Evolutionary conservation across 2,888 invertebrate genomes (phyloP).

Genomic region (Lasioglossum morio): DNA sequence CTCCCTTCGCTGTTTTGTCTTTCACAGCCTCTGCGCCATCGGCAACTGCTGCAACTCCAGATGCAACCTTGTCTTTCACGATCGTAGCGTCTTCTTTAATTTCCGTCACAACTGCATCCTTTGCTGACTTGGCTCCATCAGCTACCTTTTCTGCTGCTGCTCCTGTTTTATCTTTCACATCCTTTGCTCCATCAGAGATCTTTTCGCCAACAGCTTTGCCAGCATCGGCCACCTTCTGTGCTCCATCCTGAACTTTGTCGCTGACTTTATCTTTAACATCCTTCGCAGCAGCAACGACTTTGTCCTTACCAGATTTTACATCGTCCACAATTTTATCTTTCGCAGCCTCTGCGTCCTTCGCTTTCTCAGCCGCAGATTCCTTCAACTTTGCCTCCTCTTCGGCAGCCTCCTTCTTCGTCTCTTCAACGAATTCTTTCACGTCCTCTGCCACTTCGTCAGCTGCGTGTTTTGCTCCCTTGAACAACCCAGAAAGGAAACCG

Average conservation of each 20-base stretch:
- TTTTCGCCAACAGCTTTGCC: constrained; percentile 2
- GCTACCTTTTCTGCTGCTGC: not conserved
- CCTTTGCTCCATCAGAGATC: not conserved
- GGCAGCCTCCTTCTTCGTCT: constrained; percentile 81
- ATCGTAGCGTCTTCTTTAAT: constrained; percentile 70
- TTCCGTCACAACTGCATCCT: constrained; percentile 66
- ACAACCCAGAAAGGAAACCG: constrained; percentile 71
- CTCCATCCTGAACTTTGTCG: constrained; percentile 10
- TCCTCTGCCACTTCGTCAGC: constrained; percentile 70
- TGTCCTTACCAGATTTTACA: constrained; percentile 57
- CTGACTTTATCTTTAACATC: constrained; percentile 40
- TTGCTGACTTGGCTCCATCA: constrained; percentile 71
- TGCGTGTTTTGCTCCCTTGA: constrained; percentile 69
- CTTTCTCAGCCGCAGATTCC: constrained; percentile 51
- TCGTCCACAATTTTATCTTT: constrained; percentile 52
- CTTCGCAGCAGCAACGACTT: constrained; percentile 37
- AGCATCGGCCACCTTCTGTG: not conserved
- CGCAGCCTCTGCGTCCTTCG: constrained; percentile 41
- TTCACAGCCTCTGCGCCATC: constrained; percentile 21
- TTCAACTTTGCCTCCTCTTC: constrained; percentile 65
- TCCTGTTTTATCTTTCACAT: constrained; percentile 7
- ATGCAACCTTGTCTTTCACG: constrained; percentile 56
- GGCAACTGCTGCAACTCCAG: not conserved
- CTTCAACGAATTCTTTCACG: constrained; percentile 85
- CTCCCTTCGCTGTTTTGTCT: constrained; percentile 15